Evolutionary conservation across 2,113 vertebrate species (phyloP).

Genomic region (Sialia sialis): DNA sequence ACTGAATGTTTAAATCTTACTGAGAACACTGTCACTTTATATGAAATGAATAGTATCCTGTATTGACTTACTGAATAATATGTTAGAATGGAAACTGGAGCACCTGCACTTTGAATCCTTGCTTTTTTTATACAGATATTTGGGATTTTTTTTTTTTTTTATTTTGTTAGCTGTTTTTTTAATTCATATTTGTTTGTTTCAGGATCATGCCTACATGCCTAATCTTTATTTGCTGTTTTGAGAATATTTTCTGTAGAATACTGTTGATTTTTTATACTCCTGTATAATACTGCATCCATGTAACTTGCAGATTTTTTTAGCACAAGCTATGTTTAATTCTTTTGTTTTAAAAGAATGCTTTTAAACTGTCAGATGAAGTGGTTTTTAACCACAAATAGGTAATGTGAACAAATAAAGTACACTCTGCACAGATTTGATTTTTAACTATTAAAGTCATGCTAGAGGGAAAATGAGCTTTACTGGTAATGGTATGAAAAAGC

Average conservation of each 20-base stretch:
- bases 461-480: not conserved
- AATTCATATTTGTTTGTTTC: not conserved
- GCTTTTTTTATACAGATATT: slow-evolving; percentile 62
- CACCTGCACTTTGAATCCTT: slow-evolving; percentile 86
- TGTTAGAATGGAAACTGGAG: slow-evolving; percentile 65
- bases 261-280: slow-evolving; percentile 54
- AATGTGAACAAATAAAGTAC: slow-evolving; percentile 75
- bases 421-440: slow-evolving; percentile 51
- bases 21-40: slow-evolving; percentile 77
- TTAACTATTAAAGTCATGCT: slow-evolving; percentile 43
- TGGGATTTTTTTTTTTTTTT: not conserved
- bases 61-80: slow-evolving; percentile 52
- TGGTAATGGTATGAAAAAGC: not conserved
- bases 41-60: slow-evolving; percentile 48
- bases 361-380: slow-evolving; percentile 70
- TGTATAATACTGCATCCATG: slow-evolving; percentile 27
- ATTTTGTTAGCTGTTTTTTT: slow-evolving; percentile 19
- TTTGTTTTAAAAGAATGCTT: slow-evolving; percentile 72
- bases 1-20: slow-evolving; percentile 69
- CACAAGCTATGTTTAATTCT: slow-evolving; percentile 64
- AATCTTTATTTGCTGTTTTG: slow-evolving; percentile 44
- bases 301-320: slow-evolving; percentile 60
- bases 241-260: slow-evolving; percentile 29
- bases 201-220: slow-evolving; percentile 27
- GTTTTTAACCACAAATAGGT: slow-evolving; percentile 69